Evolutionary conservation across 2,113 vertebrate genomes (phyloP).

Genomic region (Rhabdornis inornatus): DNA sequence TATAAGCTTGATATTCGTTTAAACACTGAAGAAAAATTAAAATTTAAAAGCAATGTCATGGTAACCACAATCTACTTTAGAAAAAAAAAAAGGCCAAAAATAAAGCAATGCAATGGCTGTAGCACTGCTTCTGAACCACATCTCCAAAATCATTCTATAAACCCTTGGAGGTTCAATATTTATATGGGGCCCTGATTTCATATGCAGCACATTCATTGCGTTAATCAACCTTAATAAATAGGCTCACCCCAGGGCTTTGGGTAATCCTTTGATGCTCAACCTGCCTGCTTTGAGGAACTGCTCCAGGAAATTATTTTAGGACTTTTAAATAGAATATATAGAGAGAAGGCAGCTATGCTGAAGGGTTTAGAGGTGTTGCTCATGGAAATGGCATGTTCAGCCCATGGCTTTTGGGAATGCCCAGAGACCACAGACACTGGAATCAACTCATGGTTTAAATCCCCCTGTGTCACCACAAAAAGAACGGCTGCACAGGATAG

Average conservation of each 20-base stretch:
- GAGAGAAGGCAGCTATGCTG: neutral
- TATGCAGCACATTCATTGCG: neutral
- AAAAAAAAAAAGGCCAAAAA: neutral
- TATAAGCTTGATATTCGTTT: neutral
- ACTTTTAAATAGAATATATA: slow-evolving; percentile 18
- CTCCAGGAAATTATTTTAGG: slow-evolving; percentile 15
- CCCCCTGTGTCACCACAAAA: neutral
- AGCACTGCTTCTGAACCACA: neutral
- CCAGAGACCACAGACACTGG: neutral
- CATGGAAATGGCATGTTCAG: neutral
- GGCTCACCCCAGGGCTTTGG: slow-evolving; percentile 1
- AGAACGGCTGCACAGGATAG: neutral
- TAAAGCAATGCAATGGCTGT: neutral
- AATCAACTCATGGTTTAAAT: neutral
- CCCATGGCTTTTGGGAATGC: neutral
- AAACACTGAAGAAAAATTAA: neutral
- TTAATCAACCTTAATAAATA: slow-evolving; percentile 56
- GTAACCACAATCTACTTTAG: neutral
- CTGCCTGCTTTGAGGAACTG: slow-evolving; percentile 12
- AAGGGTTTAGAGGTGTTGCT: neutral
- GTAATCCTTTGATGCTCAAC: slow-evolving; percentile 37
- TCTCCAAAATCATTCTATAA: neutral
- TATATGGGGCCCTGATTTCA: slow-evolving; percentile 16
- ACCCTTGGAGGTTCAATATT: neutral
- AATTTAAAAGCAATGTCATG: neutral